Conservation (phyloP, 2,888 invertebrate genomes). For the Coecobrya sp. region DNA sequence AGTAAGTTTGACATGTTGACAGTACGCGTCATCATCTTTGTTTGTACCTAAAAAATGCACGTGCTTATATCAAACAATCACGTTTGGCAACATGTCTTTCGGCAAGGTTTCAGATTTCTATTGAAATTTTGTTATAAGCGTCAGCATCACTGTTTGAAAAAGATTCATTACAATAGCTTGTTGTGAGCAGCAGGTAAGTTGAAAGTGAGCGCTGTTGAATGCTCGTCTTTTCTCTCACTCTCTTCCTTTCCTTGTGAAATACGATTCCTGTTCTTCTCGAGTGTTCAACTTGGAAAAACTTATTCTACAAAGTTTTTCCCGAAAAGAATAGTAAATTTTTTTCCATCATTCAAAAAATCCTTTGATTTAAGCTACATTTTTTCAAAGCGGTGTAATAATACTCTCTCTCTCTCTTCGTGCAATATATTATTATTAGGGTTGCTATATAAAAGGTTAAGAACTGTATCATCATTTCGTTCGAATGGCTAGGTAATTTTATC, state of each 20-base stretch:
- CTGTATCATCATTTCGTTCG: slow-evolving; percentile 16
- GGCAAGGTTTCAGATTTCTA: neutral
- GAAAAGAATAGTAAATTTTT: neutral
- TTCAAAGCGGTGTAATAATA: neutral
- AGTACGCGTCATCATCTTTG: neutral
- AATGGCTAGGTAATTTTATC: slow-evolving; percentile 61
- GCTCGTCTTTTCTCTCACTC: neutral
- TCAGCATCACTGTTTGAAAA: neutral
- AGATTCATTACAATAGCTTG: neutral
- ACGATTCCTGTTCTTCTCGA: neutral
- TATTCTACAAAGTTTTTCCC: neutral
- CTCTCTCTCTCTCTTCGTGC: neutral
- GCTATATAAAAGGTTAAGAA: neutral
- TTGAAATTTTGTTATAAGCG: neutral
- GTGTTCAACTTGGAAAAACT: slow-evolving; percentile 5
- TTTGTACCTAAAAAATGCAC: neutral
- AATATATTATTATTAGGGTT: slow-evolving; percentile 13
- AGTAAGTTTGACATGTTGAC: slow-evolving; percentile 16
- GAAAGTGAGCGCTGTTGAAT: neutral
- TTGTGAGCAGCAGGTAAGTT: neutral
- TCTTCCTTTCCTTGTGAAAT: neutral
- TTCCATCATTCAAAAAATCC: neutral
- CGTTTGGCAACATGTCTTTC: neutral
- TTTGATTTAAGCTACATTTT: slow-evolving; percentile 32
- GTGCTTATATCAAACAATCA: neutral